Base-by-base conservation (phyloP, 2,888 invertebrate species). In the Tipula unca region DNA sequence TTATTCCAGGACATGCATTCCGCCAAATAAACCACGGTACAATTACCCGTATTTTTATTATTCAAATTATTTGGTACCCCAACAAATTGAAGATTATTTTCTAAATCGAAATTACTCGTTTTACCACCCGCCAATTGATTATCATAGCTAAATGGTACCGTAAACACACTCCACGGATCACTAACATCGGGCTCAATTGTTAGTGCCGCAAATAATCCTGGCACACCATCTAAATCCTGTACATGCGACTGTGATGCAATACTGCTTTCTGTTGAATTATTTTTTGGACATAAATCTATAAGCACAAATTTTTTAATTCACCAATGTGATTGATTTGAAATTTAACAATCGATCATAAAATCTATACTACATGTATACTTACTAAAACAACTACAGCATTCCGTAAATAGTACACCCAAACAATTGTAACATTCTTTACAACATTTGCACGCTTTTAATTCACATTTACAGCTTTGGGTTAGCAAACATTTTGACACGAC, bases 331-430 rank as follows among this genome's bases (percentile, higher is more conserved):
- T 85, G 25, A 39, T 39, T 39, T 6, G 1, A 39, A 39, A 48
- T 17, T 48, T 48, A 48, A 17, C 4, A 3, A 17, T n/a, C 17
- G 5, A 48, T n/a, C 8, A 39, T 39, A 39, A n/a, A n/a, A n/a
- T n/a, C n/a, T 32, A 6, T 6, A 32, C 3, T 32, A 2, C 3
- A 32, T 32, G 1, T 25, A 13, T 69, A 92, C 96, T 94, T 92
- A 98, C 98, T 98, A 88, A 99, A 97, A 92, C 98, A 99, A 86
- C 98, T 97, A 90, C 99, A 99, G 91, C 99, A 99, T 90, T 98
- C 98, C 87, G 94, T 95, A 91, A 97, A 98, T 85, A 98, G 93
- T 88, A 95, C 95, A 87, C 95, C 95, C 86, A 99, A 93, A 89
- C 99, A 99, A 89, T 94, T 95, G 88, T 95, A 95, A 89, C 99